phyloP scores from a whole-genome alignment of 2,797 vertebrate genomes.

The Threskiornis aethiopicus region DNA sequence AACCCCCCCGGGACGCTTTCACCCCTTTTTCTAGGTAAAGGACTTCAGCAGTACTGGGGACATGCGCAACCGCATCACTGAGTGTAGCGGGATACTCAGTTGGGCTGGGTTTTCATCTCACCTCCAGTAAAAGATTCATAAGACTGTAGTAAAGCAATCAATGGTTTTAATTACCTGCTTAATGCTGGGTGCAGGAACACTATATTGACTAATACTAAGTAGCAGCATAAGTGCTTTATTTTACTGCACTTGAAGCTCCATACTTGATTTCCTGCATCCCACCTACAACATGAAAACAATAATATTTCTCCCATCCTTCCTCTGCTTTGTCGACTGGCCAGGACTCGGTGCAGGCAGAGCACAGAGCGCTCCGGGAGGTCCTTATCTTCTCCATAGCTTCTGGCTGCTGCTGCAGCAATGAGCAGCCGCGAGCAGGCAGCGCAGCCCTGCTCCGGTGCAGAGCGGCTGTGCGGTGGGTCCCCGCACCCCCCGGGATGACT shows the following conservation, averaged over 20 bases:
- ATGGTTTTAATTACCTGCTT: background rate
- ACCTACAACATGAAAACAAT: background rate
- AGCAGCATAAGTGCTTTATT: background rate
- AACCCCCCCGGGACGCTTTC: accelerated
- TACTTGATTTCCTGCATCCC: background rate
- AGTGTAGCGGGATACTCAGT: no score
- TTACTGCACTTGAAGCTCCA: background rate
- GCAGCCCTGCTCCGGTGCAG: background rate
- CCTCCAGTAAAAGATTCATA: no score
- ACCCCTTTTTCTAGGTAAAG: background rate
- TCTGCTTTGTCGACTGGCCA: accelerated
- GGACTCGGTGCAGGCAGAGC: background rate
- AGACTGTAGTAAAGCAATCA: background rate
- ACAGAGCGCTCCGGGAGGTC: no score
- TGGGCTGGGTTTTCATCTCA: background rate
- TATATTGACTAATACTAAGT: background rate
- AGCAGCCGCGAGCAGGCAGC: background rate
- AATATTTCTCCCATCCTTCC: background rate
- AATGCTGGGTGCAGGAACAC: background rate
- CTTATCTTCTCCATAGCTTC: background rate
- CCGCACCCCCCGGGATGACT: background rate
- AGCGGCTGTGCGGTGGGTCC: background rate
- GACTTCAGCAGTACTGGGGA: background rate
- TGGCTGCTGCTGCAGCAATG: background rate
- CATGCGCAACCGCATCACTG: accelerated